These are phyloP conservation scores for Cynaeus angustus DNA, from an alignment of 2,888 invertebrate genomes.

Conservation along the genomic window DNA sequence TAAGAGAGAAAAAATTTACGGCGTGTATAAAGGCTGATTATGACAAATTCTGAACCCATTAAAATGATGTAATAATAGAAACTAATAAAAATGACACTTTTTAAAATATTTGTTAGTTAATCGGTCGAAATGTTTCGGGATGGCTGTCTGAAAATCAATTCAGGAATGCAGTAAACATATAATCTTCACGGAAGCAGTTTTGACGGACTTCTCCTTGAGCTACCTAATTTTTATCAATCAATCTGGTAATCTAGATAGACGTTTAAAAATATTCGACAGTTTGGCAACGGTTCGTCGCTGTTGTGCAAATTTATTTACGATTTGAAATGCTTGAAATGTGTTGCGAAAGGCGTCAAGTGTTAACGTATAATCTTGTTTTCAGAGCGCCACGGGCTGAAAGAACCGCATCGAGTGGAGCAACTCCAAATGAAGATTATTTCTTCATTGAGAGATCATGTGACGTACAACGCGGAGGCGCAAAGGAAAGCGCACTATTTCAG, in stretches of 20 bases:
- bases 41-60: neutral
- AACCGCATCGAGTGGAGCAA: constrained; percentile 94
- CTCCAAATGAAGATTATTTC: constrained; percentile 97
- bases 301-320: constrained; percentile 34
- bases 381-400: constrained; percentile 95
- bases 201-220: constrained; percentile 20
- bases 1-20: neutral
- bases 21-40: too few species aligned
- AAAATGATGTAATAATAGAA: neutral
- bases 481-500: constrained; percentile 96
- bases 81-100: neutral
- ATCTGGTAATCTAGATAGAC: constrained; percentile 20
- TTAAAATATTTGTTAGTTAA: neutral
- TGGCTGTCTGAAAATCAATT: too few species aligned
- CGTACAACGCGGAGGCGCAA: constrained; percentile 91
- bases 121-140: too few species aligned
- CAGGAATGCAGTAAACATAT: constrained; percentile 3
- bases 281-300: constrained; percentile 24
- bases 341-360: constrained; percentile 17
- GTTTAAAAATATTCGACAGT: constrained; percentile 35
- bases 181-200: constrained; percentile 20
- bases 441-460: constrained; percentile 96
- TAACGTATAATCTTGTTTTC: constrained; percentile 57
- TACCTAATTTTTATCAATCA: constrained; percentile 29
- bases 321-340: constrained; percentile 27